Base-by-base conservation (phyloP, 2,888 invertebrate genomes). In the Pseudococcus jackbeardsleyi region DNA sequence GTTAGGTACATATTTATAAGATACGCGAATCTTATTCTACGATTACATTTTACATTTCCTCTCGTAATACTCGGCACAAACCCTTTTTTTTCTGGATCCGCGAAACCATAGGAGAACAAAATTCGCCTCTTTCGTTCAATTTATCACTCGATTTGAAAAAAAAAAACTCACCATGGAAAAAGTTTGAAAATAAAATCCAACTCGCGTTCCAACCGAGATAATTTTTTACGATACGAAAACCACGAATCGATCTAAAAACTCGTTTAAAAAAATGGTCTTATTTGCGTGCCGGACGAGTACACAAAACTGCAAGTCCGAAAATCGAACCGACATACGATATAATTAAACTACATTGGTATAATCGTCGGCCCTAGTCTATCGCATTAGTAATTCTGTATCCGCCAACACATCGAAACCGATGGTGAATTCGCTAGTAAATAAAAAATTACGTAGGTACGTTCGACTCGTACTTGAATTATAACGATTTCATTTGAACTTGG, bases 401-500 rank as follows among this genome's bases (percentile, higher is more conserved):
- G 22, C 22, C 22, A 22, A 64, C 26, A 72, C 33, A 4, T 72
- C 11, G 17, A 26, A 68, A 72, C 72, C 15, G 17, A 72, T 33
- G 72, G 33, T 17, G 15, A 72, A 72, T 68, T 68, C 15, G 5
- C 33, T 72, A 0, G 33, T 72, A 15, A 72, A 33, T 72, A 72
- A 72, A 72, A 72, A 26, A 72, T 72, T 17, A 33, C 17, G 5
- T 22, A 64, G 22, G 72, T 12, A 42, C 42, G 42, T 42, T 42
- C 42, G 42, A 42, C 42, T 33, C 72, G 72, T 72, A 72, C 33
- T 72, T 72, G 33, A 72, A 72, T 72, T 72, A 42, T 42, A 72
- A 72, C 72, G 72, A 72, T 72, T 72, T 72, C 33, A 33, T 72
- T 72, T 33, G 72, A 72, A 72, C 72, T 72, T 72, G 72, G 33